phyloP scores from a whole-genome alignment of 2,797 vertebrate species.

The Adelosebastes latens region DNA sequence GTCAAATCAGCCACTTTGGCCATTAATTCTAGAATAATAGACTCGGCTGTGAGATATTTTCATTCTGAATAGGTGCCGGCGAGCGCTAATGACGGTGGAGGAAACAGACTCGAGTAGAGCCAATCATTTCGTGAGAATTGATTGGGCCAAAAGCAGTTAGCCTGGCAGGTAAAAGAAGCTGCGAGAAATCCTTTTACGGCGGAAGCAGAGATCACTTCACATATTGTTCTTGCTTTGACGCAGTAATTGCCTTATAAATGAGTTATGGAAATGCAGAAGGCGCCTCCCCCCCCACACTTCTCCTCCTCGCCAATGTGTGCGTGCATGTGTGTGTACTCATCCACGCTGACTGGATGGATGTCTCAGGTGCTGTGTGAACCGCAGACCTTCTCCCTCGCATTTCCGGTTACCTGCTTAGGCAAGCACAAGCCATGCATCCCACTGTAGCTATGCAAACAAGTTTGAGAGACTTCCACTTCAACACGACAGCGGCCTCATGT shows the following conservation, averaged over 20 bases:
- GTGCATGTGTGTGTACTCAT: slow-evolving; percentile 6
- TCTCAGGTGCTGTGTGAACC: slow-evolving; percentile 44
- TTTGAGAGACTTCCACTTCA: slow-evolving; percentile 7
- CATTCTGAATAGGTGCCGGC: slow-evolving; percentile 37
- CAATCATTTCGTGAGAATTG: slow-evolving; percentile 40
- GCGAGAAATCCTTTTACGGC: slow-evolving; percentile 37
- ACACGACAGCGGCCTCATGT: neutral
- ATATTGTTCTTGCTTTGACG: slow-evolving; percentile 42
- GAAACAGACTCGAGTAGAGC: slow-evolving; percentile 34
- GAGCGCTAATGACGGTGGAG: slow-evolving; percentile 41
- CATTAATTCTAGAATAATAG: slow-evolving; percentile 58
- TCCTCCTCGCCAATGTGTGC: neutral
- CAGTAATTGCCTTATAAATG: slow-evolving; percentile 54
- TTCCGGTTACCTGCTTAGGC: slow-evolving; percentile 38
- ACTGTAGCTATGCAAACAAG: neutral
- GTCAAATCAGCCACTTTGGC: slow-evolving; percentile 30
- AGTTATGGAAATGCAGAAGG: slow-evolving; percentile 19
- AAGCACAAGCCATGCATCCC: slow-evolving; percentile 3
- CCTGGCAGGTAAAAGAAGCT: slow-evolving; percentile 33
- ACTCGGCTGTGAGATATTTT: slow-evolving; percentile 35
- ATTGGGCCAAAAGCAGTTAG: slow-evolving; percentile 22
- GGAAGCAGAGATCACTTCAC: slow-evolving; percentile 32
- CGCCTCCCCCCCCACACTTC: neutral
- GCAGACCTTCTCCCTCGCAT: slow-evolving; percentile 36
- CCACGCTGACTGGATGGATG: slow-evolving; percentile 8